A percentile compares a stretch with the other conserved stretches of the same genome.
Evolutionary conservation across 1,140 invertebrate species (phyloP).

Genomic region (Listronotus oregonensis): DNA sequence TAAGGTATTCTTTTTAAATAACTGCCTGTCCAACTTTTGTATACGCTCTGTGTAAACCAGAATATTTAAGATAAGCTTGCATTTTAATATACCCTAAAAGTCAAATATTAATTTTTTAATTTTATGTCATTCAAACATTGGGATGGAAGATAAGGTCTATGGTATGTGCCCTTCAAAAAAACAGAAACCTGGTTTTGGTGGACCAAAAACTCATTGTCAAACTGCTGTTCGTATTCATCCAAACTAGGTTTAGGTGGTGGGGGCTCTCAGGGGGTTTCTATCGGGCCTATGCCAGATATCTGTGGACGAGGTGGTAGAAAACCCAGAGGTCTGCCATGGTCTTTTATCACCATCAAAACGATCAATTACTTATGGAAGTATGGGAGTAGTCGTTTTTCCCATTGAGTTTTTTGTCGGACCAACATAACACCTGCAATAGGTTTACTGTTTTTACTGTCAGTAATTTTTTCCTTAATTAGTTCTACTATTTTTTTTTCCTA

Average conservation of each 20-base stretch:
- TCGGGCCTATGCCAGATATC: constrained; percentile 45
- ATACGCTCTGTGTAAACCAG: too few relatives aligned
- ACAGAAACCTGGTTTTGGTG: constrained; percentile 60
- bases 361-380: constrained; percentile 51
- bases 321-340: constrained; percentile 12
- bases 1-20: too few relatives aligned
- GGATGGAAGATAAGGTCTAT: too few relatives aligned
- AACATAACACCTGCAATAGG: constrained; percentile 78
- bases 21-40: too few relatives aligned
- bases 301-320: constrained; percentile 25
- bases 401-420: constrained; percentile 73
- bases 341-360: constrained; percentile 31
- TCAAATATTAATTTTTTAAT: too few relatives aligned
- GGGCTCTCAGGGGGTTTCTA: constrained; percentile 44
- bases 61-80: too few relatives aligned
- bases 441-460: too few relatives aligned
- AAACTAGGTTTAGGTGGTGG: constrained; percentile 48
- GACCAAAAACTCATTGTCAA: constrained; percentile 51
- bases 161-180: too few relatives aligned
- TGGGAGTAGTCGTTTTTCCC: constrained; percentile 80
- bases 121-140: too few relatives aligned
- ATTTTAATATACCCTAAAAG: too few relatives aligned
- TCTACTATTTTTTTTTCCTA: too few relatives aligned
- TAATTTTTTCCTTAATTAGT: too few relatives aligned
- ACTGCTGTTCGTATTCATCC: constrained; percentile 55